Percentiles rank a stretch among this genome's conserved stretches.
phyloP scores from a whole-genome alignment of 2,113 vertebrate species.

The Gallinago media region DNA sequence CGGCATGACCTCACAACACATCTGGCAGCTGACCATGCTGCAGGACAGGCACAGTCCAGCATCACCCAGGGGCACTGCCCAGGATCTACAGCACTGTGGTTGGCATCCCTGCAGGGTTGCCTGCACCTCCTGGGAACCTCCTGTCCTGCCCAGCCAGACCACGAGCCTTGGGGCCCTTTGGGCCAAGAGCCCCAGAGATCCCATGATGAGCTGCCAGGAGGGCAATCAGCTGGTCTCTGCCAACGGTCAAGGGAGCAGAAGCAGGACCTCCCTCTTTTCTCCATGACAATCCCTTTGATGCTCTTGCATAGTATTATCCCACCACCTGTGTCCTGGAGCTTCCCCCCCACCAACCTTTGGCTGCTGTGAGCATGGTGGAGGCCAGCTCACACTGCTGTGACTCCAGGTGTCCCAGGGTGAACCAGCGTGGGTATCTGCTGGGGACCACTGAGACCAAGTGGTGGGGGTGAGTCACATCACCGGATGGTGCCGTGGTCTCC shows the following conservation, averaged over 20 bases:
- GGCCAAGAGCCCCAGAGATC: background rate
- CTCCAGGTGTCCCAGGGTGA: conserved; percentile 97
- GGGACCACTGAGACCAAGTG: conserved; percentile 96
- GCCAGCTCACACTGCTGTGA: conserved; percentile 98
- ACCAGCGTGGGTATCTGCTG: conserved; percentile 96
- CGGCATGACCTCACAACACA: rapidly evolving
- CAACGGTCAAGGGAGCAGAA: background rate
- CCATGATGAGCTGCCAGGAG: background rate
- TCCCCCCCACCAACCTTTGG: conserved; percentile 82
- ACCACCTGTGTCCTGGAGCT: background rate
- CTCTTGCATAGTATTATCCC: background rate
- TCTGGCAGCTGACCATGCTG: background rate
- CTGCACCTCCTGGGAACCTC: background rate
- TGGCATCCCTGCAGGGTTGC: background rate
- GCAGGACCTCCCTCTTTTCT: background rate
- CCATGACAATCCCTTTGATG: background rate
- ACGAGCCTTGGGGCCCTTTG: background rate
- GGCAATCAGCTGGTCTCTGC: background rate
- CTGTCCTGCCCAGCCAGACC: background rate
- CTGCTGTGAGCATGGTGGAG: conserved; percentile 97
- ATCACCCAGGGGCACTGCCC: background rate
- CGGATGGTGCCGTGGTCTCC: conserved; percentile 89
- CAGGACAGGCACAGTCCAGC: background rate
- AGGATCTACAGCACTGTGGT: rapidly evolving
- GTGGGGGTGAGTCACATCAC: conserved; percentile 91